phyloP scores from a whole-genome alignment of 2,797 vertebrate species.

The Tamandua tetradactyla region DNA sequence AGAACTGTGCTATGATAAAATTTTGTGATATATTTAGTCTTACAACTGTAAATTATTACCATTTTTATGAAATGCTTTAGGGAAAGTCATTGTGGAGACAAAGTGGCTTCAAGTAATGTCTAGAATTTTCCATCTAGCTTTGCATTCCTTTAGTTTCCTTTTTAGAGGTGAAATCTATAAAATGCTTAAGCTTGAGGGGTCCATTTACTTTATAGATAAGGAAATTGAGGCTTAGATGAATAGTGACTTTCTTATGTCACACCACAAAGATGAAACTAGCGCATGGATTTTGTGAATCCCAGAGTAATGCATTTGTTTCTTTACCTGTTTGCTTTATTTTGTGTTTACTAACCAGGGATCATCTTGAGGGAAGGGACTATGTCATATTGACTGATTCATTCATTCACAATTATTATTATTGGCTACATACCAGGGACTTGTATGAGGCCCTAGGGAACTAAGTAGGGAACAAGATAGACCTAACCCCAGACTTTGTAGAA shows the following conservation, averaged over 20 bases:
- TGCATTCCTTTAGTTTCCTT: neutral
- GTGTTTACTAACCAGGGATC: too few species aligned
- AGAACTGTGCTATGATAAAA: neutral
- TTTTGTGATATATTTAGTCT: neutral
- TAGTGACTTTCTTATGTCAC: neutral
- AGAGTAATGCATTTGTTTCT: too few species aligned
- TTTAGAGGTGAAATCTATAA: neutral
- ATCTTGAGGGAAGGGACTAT: too few species aligned
- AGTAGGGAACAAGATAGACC: neutral
- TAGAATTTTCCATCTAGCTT: neutral
- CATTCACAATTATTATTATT: neutral
- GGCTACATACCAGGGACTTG: neutral
- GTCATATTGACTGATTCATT: neutral
- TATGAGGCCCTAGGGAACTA: neutral
- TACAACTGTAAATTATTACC: neutral
- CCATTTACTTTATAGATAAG: neutral
- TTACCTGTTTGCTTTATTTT: too few species aligned
- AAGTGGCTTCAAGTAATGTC: neutral
- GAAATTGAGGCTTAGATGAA: neutral
- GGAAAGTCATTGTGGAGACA: neutral
- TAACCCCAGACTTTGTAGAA: neutral
- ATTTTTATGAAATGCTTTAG: constrained; percentile 27
- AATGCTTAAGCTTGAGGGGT: neutral
- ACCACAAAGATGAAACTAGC: too few species aligned
- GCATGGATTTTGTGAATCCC: too few species aligned